Evolutionary conservation across 2,113 vertebrate species (phyloP), one percentile per base, ranked within the genome.

Genomic region (Hyaena hyaena): DNA sequence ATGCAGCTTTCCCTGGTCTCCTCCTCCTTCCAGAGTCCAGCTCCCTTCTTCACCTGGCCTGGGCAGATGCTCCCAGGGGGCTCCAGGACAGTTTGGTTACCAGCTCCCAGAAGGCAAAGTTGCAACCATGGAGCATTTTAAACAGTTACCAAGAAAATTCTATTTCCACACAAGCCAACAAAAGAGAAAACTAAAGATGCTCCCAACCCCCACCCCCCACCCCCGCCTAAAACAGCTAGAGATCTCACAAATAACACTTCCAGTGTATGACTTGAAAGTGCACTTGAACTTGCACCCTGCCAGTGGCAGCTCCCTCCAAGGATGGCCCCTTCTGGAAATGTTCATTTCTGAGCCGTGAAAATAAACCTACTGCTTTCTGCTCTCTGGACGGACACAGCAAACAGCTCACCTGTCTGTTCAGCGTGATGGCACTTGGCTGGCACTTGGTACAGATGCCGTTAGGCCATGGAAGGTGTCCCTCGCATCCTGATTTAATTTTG

Each of bases 371-470:
- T 12, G 50, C 48, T 3, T 88, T 63, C 84, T 26, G 66, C n/a
- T 31, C 15, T 10, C 68, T 15, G 17, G n/a, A 39, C 4, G 9
- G 79, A 31, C 16, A 4, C 15, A 10, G 19, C 39, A 24, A 81
- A 12, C 1, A 1, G n/a, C 98, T 98, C 98, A 99, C 99, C 99
- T 99, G 99, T 99, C 99, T 99, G 96, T 99, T 99, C 68, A 99
- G 99, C 0, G 99, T 99, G 99, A 99, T 99, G 96, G 99, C 99
- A 6, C 99, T 99, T 31, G 99, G 99, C 97, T 99, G 99, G 97
- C 99, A 99, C 98, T 99, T 99, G 12, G 99, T 99, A 97, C 99
- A 99, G 98, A 99, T 99, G 48, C 99, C 99, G 83, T 99, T 99
- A 0, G 99, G 99, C 99, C 99, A 99, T 0, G 99, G 99, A 50